Conservation (phyloP, 2,888 invertebrate genomes). For the Platycheirus rosarum region DNA sequence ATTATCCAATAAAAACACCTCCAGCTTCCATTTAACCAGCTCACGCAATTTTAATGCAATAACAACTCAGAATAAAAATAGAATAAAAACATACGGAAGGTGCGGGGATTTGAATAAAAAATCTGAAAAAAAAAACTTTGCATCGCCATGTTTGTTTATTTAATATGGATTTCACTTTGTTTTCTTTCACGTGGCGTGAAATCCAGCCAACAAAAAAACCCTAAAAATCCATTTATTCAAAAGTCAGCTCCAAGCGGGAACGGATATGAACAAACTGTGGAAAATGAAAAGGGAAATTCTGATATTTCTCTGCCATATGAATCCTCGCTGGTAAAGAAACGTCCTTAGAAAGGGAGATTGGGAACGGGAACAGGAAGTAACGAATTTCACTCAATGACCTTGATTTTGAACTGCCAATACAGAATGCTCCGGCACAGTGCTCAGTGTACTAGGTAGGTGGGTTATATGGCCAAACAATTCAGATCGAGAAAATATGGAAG, state of each 20-base stretch:
- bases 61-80: slow-evolving; percentile 16
- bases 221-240: slow-evolving; percentile 30
- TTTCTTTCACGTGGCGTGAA: slow-evolving; percentile 49
- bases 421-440: neutral
- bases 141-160: slow-evolving; percentile 63
- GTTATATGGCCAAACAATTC: slow-evolving; percentile 25
- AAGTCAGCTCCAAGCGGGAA: slow-evolving; percentile 6
- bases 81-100: neutral
- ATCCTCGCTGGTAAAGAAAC: neutral
- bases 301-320: neutral
- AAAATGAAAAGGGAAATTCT: slow-evolving; percentile 15
- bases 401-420: slow-evolving; percentile 69
- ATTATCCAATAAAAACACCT: slow-evolving; percentile 63
- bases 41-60: slow-evolving; percentile 57
- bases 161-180: slow-evolving; percentile 64
- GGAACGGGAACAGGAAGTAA: slow-evolving; percentile 7
- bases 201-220: slow-evolving; percentile 22
- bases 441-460: neutral
- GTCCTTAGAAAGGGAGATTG: slow-evolving; percentile 1
- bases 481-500: neutral
- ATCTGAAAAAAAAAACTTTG: slow-evolving; percentile 9
- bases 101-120: slow-evolving; percentile 1
- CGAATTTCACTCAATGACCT: slow-evolving; percentile 53
- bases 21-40: slow-evolving; percentile 47
- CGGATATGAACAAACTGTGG: slow-evolving; percentile 36